Base-by-base conservation (phyloP, 2,113 vertebrate genomes). In the Scatophagus argus region DNA sequence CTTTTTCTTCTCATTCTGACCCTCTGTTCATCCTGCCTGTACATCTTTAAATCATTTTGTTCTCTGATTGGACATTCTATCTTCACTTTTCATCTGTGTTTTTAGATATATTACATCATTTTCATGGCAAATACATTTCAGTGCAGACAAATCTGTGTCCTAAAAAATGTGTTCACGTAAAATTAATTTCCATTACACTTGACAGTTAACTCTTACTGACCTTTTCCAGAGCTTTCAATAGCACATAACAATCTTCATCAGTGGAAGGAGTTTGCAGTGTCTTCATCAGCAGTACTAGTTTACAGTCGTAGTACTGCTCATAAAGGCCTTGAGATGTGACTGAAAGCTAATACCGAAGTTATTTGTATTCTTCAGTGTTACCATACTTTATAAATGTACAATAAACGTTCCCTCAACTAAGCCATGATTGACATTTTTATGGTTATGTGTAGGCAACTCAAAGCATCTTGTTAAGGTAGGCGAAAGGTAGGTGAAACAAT, bases 1-100 rank as follows among this genome's bases (percentile, higher is more conserved):
- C 31, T 36, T 62, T 62, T 21, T 32, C 70, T 25, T n/a, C 43
- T 56, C 16, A 60, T 67, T 44, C n/a, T 29, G 56, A 49, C 21
- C 36, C 5, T 68, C 56, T 21, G 5, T 41, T 55, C 36, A 47
- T 54, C 14, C 29, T 36, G 32, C 23, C 56, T 74, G 39, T 32
- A 23, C 62, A 68, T 44, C 21, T 6, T 71, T 34, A 29, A 72
- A n/a, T 36, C 41, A 6, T 68, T 71, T 70, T 52, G 1, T 49
- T 27, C 34, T 19, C 10, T 60, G 25, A 71, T 39, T 36, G 1
- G n/a, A 21, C 0, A 4, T 23, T 52, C 21, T 19, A 31, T 16
- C 32, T 51, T 16, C 14, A 49, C 14, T n/a, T 47, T 11, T 38
- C 9, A 8, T 16, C n/a, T 32, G 2, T 21, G 2, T 10, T 43